Conservation (phyloP, 2,797 vertebrate species). For the Micrastur ruficollis region DNA sequence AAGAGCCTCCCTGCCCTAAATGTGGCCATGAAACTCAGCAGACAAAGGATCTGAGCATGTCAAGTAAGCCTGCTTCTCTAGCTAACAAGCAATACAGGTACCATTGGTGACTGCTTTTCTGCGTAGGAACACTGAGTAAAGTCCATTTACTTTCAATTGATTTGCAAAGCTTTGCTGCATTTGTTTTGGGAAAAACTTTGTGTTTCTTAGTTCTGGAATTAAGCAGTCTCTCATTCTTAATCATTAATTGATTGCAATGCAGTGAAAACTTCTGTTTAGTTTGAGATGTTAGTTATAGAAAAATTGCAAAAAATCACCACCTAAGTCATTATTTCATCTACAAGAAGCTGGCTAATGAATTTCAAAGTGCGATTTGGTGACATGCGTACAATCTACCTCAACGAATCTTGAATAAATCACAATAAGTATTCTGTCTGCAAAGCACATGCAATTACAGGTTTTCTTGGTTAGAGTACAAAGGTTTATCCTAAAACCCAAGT, state of each 20-base stretch:
- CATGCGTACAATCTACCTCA: not conserved
- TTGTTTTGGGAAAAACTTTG: not conserved
- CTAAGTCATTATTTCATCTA: not conserved
- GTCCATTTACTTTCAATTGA: not conserved
- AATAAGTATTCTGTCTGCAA: fast-evolving
- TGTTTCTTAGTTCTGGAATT: not conserved
- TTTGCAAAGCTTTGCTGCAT: not conserved
- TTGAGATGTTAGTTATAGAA: not conserved
- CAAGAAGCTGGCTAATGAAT: not conserved
- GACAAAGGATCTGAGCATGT: constrained; percentile 99
- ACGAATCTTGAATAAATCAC: not conserved
- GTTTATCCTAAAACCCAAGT: not conserved
- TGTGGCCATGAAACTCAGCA: constrained; percentile 98
- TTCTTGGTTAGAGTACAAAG: not conserved
- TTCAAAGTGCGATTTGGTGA: not conserved
- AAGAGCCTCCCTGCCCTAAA: constrained; percentile 92
- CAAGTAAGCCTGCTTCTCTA: constrained; percentile 84
- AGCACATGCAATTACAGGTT: not conserved
- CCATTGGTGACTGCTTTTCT: not conserved
- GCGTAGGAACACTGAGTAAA: not conserved
- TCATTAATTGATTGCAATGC: not conserved
- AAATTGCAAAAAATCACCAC: not conserved
- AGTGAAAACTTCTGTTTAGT: not conserved
- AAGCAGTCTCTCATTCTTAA: not conserved
- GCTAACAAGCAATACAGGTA: not conserved